Evolutionary conservation across 2,113 vertebrate genomes (phyloP), one percentile per base, ranked within the genome.

Genomic region (Trogon surrucura): DNA sequence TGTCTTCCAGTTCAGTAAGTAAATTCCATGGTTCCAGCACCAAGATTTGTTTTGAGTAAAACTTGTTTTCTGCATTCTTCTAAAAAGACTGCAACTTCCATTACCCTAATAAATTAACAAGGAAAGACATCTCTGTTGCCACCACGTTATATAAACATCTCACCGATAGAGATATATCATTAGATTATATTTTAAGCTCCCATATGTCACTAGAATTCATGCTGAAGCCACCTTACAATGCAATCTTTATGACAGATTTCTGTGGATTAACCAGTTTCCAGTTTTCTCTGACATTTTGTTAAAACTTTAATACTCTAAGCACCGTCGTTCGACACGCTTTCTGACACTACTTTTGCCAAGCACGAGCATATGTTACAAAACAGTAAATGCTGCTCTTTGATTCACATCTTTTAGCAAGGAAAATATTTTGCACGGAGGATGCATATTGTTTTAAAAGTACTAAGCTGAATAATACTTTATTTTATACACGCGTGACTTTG

Each of bases 121-220:
- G 88, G 91, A 83, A 93, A 96, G 95, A 94, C 88, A 97, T 93
- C 83, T 91, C 94, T 78, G 57, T 91, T 96, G 96, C 92, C 97
- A 97, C 96, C 95, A 87, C 48, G 82, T 97, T 98, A 97, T 29
- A 95, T 98, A 97, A 98, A 98, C 88, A 92, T 96, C 83, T 97
- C 95, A 89, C 85, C 32, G 0, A 96, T 51, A 95, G 93, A 97
- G 96, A 95, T 87, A 88, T 95, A 96, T 95, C 97, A 97, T 97
- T 98, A 97, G 86, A 97, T 96, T 98, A 94, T 97, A 98, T 97
- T 97, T 98, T 97, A 98, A 97, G 95, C 95, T 97, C 93, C 96
- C 96, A 97, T 97, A 97, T 98, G 97, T 91, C 97, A 97, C 89
- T 72, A 83, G 34, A 97, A 97, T 85, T 97, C 96, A 92, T 83